Percentiles rank a stretch among this genome's conserved stretches.
Evolutionary conservation across 2,113 vertebrate genomes (phyloP).

Genomic region (Psophia crepitans): DNA sequence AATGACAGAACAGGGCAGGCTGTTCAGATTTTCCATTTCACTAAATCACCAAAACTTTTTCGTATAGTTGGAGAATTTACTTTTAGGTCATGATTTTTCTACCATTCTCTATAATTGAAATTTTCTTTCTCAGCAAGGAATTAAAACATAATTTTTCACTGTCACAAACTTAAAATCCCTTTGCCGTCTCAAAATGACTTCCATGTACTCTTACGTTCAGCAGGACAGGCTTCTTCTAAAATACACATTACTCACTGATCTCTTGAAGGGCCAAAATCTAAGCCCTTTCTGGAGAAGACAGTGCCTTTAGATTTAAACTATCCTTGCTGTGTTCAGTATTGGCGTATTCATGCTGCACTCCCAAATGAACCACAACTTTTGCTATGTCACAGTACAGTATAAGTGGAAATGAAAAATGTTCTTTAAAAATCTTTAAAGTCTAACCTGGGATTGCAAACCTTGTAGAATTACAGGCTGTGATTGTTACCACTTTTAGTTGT

Average conservation of each 20-base stretch:
- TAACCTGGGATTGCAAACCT: neutral
- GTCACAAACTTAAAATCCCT: neutral
- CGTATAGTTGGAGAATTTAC: neutral
- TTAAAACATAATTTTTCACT: neutral
- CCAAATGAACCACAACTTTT: neutral
- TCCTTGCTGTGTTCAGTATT: neutral
- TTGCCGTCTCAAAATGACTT: neutral
- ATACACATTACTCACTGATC: neutral
- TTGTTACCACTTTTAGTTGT: neutral
- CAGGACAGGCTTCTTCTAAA: neutral
- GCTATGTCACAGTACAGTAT: neutral
- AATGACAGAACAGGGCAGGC: neutral
- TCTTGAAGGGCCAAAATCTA: neutral
- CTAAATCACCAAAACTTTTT: neutral
- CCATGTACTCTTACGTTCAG: rapidly evolving
- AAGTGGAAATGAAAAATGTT: neutral
- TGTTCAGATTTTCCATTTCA: neutral
- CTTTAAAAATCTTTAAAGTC: neutral
- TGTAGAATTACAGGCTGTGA: neutral
- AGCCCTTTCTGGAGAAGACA: neutral
- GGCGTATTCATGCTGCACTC: rapidly evolving
- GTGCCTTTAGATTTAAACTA: neutral
- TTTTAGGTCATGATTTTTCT: neutral
- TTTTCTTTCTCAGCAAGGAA: neutral
- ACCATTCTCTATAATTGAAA: neutral